These are phyloP conservation scores for Malacosoma neustria DNA, from an alignment of 2,888 invertebrate genomes.

Conservation along the genomic window DNA sequence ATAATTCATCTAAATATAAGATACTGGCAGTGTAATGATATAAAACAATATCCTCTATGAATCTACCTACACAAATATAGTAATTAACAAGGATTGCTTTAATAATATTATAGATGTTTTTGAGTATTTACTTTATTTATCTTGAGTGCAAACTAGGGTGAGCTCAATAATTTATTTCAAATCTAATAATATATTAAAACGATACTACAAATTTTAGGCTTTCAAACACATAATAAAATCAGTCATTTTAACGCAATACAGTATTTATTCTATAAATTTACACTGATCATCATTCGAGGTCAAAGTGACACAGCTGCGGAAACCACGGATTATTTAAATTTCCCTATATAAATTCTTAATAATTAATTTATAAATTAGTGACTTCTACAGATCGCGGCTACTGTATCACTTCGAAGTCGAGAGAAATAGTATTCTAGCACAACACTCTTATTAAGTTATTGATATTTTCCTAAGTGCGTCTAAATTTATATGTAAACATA, in stretches of 20 bases:
- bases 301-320: slow-evolving; percentile 61
- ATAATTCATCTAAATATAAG: slow-evolving; percentile 65
- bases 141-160: slow-evolving; percentile 70
- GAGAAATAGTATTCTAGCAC: slow-evolving; percentile 67
- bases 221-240: slow-evolving; percentile 73
- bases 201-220: slow-evolving; percentile 72
- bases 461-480: slow-evolving; percentile 75
- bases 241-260: slow-evolving; percentile 74
- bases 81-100: slow-evolving; percentile 71
- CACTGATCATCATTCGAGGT: slow-evolving; percentile 66
- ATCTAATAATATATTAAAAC: slow-evolving; percentile 37
- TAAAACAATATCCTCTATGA: slow-evolving; percentile 48
- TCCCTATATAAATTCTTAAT: slow-evolving; percentile 69
- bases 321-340: slow-evolving; percentile 55
- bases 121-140: slow-evolving; percentile 45
- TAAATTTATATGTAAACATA: slow-evolving; percentile 71
- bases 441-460: slow-evolving; percentile 75
- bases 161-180: slow-evolving; percentile 39
- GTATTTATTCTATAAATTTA: slow-evolving; percentile 68
- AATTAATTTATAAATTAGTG: slow-evolving; percentile 70
- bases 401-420: slow-evolving; percentile 66
- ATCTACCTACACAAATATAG: slow-evolving; percentile 66
- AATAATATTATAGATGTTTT: slow-evolving; percentile 53
- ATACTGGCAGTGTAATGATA: slow-evolving; percentile 71
- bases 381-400: slow-evolving; percentile 59